Conservation (phyloP, 2,888 invertebrate genomes). For the Athripsodes cinereus region DNA sequence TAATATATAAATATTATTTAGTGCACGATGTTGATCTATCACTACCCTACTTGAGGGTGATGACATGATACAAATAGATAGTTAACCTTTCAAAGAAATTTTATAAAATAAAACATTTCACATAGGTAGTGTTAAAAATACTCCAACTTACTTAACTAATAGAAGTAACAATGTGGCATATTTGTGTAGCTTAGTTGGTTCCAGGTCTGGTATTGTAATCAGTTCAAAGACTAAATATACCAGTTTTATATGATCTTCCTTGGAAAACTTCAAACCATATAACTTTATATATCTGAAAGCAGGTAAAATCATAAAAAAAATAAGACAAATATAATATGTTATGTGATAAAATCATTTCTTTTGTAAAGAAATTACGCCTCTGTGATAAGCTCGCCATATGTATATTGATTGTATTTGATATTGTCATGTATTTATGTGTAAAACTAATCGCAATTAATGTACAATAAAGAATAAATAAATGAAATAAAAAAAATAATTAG, state of each 20-base stretch:
- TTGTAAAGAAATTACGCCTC: too few species aligned
- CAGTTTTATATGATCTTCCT: conserved; percentile 80
- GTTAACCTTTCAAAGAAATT: background rate
- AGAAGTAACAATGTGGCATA: conserved; percentile 61
- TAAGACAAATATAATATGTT: background rate
- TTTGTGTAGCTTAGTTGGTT: conserved; percentile 66
- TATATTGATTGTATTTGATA: too few species aligned
- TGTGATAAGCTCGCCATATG: too few species aligned
- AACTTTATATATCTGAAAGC: conserved; percentile 71
- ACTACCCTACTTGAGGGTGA: too few species aligned
- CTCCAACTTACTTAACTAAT: conserved; percentile 66
- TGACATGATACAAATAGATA: too few species aligned
- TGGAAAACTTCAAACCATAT: conserved; percentile 82
- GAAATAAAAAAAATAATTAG: too few species aligned
- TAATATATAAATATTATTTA: too few species aligned
- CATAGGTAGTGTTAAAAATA: background rate
- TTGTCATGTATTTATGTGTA: too few species aligned
- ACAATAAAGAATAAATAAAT: too few species aligned
- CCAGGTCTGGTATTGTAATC: conserved; percentile 68
- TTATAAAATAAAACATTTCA: background rate
- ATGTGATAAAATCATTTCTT: background rate
- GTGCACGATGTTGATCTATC: too few species aligned
- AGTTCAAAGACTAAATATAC: conserved; percentile 75
- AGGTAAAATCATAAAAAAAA: too few species aligned
- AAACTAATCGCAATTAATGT: too few species aligned